Conservation (phyloP, 2,113 vertebrate genomes). For the Neogobius melanostomus region DNA sequence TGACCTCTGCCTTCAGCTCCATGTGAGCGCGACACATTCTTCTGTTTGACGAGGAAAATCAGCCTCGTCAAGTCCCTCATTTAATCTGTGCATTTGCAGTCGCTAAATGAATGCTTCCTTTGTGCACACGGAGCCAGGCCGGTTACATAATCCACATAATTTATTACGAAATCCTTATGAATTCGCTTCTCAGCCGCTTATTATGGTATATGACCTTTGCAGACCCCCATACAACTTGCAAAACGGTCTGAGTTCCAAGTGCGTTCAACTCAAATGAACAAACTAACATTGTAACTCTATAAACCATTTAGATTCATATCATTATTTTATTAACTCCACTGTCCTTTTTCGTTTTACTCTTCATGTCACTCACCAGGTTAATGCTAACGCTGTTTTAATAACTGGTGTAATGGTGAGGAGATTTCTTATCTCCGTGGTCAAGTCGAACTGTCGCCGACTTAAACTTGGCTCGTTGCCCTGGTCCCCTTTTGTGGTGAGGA, state of each 20-base stretch:
- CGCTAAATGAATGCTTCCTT: conserved; percentile 41
- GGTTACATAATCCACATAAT: conserved; percentile 31
- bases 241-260: neutral
- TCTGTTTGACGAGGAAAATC: conserved; percentile 37
- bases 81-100: conserved; percentile 25
- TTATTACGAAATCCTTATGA: conserved; percentile 27
- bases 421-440: conserved; percentile 12
- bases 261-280: neutral
- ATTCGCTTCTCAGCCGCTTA: conserved; percentile 19
- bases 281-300: neutral
- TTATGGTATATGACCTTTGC: conserved; percentile 3
- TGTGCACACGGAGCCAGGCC: conserved; percentile 32
- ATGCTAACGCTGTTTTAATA: too few species aligned
- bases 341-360: too few species aligned
- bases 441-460: conserved; percentile 4
- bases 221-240: neutral
- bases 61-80: conserved; percentile 25
- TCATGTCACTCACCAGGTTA: too few species aligned
- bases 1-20: conserved; percentile 54
- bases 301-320: neutral
- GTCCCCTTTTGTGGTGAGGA: neutral
- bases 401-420: too few species aligned
- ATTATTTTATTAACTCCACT: too few species aligned
- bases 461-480: conserved; percentile 6
- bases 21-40: conserved; percentile 51